These are phyloP conservation scores for Oxystoma pomonae DNA, from an alignment of 2,888 invertebrate genomes.

Conservation along the genomic window DNA sequence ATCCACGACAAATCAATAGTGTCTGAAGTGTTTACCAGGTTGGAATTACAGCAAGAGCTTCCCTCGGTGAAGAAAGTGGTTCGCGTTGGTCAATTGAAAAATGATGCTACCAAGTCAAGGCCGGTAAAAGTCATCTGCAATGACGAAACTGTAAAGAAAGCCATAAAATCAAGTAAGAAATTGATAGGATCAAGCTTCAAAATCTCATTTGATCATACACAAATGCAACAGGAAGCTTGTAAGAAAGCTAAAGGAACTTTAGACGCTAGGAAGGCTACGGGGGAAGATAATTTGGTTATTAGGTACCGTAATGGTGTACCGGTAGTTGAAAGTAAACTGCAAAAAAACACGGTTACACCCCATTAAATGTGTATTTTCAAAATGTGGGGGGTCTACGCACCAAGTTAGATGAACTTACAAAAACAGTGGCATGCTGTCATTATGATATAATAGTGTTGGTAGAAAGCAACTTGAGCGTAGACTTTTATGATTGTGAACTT, in stretches of 20 bases:
- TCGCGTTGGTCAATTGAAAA: conserved; percentile 2
- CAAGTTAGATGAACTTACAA: conserved; percentile 17
- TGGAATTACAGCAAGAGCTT: too few relatives aligned
- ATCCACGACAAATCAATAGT: too few relatives aligned
- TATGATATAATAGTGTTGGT: conserved; percentile 11
- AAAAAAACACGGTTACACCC: neutral
- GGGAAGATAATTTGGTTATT: neutral
- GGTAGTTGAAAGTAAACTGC: too few relatives aligned
- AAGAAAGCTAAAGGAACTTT: neutral
- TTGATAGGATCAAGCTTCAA: too few relatives aligned
- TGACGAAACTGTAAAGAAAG: too few relatives aligned
- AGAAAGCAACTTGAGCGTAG: neutral
- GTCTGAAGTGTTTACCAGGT: too few relatives aligned
- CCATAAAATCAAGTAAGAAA: too few relatives aligned
- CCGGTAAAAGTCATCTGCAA: too few relatives aligned
- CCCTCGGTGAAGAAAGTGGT: too few relatives aligned
- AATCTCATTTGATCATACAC: neutral
- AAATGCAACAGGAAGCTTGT: neutral
- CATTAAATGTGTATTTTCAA: conserved; percentile 5
- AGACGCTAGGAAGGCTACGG: neutral
- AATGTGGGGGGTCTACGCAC: conserved; percentile 11
- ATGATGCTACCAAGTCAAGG: too few relatives aligned
- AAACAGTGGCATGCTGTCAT: conserved; percentile 13
- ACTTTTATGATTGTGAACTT: too few relatives aligned
- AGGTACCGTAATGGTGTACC: neutral